Evolutionary conservation across 2,797 vertebrate species (phyloP), one percentile per base, ranked within the genome.

Genomic region (Sebastes dallii): DNA sequence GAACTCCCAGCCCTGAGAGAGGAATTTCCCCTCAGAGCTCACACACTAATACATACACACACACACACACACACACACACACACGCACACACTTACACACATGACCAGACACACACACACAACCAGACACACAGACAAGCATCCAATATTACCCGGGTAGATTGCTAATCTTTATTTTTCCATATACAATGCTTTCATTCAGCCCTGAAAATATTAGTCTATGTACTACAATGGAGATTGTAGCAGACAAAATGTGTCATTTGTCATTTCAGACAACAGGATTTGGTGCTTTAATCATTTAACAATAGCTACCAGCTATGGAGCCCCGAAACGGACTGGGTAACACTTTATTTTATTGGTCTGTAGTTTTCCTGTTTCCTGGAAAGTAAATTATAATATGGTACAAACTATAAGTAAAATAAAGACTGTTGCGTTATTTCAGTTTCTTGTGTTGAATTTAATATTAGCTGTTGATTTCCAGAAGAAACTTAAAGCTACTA

Each of bases 1-100:
- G 93, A 86, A 93, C 95, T 95, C 94, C 91, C 91, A 93, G 84
- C 92, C 94, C 94, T 94, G 93, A 92, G 94, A 95, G 93, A 95
- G 94, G 94, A 95, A 94, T 95, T 95, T 95, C 91, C 95, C 92
- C 80, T 94, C 91, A 85, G 82, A 90, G 80, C 91, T 87, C 84
- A 89, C 83, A 84, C 91, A 89, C 87, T 82, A 75, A 88, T 81
- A 80, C 86, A 78, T 32, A 78, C 75, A 84, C 58, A 55, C 75
- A 27, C 32, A 64, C 66, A 54, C 24, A 69, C 81, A 69, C 81
- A 77, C 75, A 83, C 58, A 65, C 36, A 39, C 2, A 14, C 5
- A 3, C 24, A 24, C 24, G 16, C 39, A 39, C 5, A 62, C 80
- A 75, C 81, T 24, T 3, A 75, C 86, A 77, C 75, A 84, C 58